These are phyloP conservation scores for Deroplatys truncata DNA, from an alignment of 2,888 invertebrate species.

Conservation along the genomic window DNA sequence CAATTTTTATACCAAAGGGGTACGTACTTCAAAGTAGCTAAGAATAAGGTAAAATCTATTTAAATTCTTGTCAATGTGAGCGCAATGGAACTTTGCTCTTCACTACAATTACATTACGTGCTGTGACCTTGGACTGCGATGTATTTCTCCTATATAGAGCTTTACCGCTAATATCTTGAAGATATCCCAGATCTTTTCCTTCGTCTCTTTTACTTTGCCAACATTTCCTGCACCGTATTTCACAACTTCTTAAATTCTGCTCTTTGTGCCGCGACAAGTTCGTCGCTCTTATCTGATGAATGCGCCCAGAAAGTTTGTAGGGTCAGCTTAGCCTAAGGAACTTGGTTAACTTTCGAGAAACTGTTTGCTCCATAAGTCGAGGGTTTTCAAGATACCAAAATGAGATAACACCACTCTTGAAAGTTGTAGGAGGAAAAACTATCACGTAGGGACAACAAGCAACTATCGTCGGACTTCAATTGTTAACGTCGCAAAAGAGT, in stretches of 20 bases:
- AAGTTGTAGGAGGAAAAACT: not conserved
- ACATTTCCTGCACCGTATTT: not conserved
- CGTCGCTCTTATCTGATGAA: not conserved
- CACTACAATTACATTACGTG: too few relatives aligned
- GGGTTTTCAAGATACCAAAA: not conserved
- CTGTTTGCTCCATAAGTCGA: not conserved
- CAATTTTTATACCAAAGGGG: too few relatives aligned
- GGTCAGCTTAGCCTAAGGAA: not conserved
- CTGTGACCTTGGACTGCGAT: too few relatives aligned
- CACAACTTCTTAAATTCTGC: not conserved
- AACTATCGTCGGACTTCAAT: too few relatives aligned
- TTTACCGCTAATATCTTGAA: not conserved
- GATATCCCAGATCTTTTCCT: not conserved
- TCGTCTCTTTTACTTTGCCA: not conserved
- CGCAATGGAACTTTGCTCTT: too few relatives aligned
- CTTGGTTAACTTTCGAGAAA: not conserved
- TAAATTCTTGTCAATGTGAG: too few relatives aligned
- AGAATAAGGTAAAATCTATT: too few relatives aligned
- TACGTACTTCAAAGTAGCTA: too few relatives aligned
- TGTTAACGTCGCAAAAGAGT: not conserved
- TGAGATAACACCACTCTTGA: not conserved
- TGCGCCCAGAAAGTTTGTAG: not conserved
- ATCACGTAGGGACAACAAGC: not conserved
- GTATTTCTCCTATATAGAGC: too few relatives aligned
- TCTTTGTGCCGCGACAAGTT: not conserved